These are phyloP conservation scores for Invenusta paracnida DNA, from an alignment of 2,888 invertebrate species.

Conservation along the genomic window DNA sequence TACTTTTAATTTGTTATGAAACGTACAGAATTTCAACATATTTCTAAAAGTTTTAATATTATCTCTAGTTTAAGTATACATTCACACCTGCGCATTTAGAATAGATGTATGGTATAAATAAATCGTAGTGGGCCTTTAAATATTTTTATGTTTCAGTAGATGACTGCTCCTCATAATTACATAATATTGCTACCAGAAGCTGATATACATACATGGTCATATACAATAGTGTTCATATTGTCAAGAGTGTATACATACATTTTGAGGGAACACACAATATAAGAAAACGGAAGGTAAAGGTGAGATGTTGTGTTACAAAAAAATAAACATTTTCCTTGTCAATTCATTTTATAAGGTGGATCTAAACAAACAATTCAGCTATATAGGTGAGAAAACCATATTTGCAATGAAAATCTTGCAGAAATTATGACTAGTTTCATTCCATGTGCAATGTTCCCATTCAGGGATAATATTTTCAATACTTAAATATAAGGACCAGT, in stretches of 20 bases:
- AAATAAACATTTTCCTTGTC: neutral
- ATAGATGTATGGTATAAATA: no score
- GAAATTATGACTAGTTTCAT: neutral
- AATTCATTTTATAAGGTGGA: neutral
- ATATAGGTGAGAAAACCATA: no score
- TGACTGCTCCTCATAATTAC: no score
- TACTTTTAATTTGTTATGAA: no score
- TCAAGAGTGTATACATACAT: neutral
- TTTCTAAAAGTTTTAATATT: no score
- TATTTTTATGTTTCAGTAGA: no score
- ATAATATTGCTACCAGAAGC: no score
- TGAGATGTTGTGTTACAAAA: neutral
- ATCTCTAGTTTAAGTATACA: no score
- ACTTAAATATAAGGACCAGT: neutral
- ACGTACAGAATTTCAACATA: no score
- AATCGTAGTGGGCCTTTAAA: no score
- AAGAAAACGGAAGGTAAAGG: neutral
- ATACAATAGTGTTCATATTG: neutral
- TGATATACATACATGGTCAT: no score
- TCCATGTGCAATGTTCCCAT: neutral
- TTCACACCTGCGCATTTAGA: no score
- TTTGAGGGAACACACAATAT: neutral
- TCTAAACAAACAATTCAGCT: neutral
- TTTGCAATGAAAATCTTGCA: neutral
- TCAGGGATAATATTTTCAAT: neutral